Evolutionary conservation across 1,140 invertebrate species (phyloP), one percentile per base, ranked within the genome.

Genomic region (Muscidifurax raptorellus): DNA sequence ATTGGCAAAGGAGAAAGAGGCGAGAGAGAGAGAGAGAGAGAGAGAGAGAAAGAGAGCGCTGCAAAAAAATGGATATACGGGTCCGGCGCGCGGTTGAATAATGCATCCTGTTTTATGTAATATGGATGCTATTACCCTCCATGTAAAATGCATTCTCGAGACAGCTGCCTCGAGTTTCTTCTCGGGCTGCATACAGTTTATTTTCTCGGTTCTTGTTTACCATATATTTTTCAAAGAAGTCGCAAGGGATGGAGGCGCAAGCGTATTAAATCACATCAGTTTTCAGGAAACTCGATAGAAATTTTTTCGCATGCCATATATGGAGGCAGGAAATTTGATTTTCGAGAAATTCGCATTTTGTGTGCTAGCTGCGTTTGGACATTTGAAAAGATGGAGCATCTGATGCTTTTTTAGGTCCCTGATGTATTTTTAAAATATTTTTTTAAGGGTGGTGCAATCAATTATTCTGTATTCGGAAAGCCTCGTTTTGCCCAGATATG

Each of bases 51-150:
- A 13, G 44, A 47, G 44, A 47, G 13, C 7, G 44, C 22, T 59
- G 22, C 22, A 66, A 80, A 72, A 84, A 80, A 80, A 74, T 84
- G 72, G 72, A 40, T 75, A 40, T 75, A 12, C 36, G 22, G 5
- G 78, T 75, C 78, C 78, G 36, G 52, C 0, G 52, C 75, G 25
- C 28, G 27, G 66, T 80, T 88, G 87, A 88, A 88, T 88, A 88
- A 88, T 88, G 86, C 86, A 88, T 88, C 78, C 47, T 86, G 77
- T 88, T 88, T 87, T 86, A 87, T 88, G 87, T 87, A 87, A 87
- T 88, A 87, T 86, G 85, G 78, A 88, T 88, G 87, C 87, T 86
- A 86, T 88, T 86, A 87, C 86, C 82, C 40, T 27, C 86, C 77
- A 88, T 88, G 87, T 88, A 87, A 88, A 88, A 87, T 88, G 83